Conservation (phyloP, 1,140 invertebrate genomes). For the Procambarus clarkii region DNA sequence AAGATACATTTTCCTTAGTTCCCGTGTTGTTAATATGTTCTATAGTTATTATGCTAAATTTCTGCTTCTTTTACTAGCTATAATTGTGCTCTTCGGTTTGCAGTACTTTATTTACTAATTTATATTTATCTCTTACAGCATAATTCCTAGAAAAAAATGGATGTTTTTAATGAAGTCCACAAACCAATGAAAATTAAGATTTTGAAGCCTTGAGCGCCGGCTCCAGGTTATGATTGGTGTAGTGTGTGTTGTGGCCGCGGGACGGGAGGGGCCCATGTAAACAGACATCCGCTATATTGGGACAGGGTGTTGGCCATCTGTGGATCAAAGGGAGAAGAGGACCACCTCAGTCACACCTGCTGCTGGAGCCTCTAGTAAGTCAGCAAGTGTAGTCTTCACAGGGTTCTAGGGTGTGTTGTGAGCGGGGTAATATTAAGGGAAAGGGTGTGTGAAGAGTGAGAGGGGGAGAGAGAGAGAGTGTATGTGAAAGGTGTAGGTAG, state of each 20-base stretch:
- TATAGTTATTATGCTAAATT: too few species aligned
- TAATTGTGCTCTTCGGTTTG: too few species aligned
- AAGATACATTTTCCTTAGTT: too few species aligned
- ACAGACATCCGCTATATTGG: constrained; percentile 36
- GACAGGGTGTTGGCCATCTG: constrained; percentile 17
- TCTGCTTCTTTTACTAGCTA: too few species aligned
- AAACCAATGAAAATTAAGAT: not conserved
- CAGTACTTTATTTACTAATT: not conserved
- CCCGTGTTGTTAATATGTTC: too few species aligned
- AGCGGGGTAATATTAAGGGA: too few species aligned
- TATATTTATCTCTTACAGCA: not conserved
- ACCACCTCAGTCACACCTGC: not conserved
- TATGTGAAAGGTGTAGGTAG: too few species aligned
- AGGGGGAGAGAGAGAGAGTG: too few species aligned
- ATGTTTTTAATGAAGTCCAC: not conserved
- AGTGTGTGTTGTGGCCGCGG: not conserved
- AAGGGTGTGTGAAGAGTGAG: not conserved
- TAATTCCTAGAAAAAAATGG: not conserved
- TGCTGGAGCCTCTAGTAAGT: not conserved
- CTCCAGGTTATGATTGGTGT: not conserved
- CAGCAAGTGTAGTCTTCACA: not conserved
- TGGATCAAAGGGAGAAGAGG: not conserved
- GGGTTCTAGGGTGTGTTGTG: too few species aligned
- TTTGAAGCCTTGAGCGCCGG: not conserved
- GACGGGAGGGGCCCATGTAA: constrained; percentile 1